phyloP scores from a whole-genome alignment of 2,113 vertebrate genomes.

The Barnardius zonarius region DNA sequence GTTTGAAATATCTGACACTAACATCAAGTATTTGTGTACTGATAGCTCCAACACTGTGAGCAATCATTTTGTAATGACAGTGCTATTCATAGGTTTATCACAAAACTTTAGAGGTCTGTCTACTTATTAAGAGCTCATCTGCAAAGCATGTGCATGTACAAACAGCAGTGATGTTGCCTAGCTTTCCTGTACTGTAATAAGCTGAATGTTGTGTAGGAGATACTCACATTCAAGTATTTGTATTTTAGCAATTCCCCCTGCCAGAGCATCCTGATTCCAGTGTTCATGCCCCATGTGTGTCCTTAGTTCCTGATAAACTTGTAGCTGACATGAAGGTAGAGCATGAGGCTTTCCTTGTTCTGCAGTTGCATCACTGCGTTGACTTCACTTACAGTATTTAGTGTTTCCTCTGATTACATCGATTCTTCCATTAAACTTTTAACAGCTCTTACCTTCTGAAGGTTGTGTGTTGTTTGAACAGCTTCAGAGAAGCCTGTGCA shows the following conservation, averaged over 20 bases:
- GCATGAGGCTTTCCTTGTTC: not conserved
- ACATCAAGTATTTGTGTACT: not conserved
- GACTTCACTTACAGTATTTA: not conserved
- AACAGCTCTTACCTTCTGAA: not conserved
- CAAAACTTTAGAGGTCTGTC: not conserved
- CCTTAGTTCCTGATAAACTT: not conserved
- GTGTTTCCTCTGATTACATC: not conserved
- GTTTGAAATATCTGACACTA: not conserved
- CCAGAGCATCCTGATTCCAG: not conserved
- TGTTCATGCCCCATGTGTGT: not conserved
- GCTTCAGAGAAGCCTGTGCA: not conserved
- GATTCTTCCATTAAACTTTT: constrained; percentile 9
- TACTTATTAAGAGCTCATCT: not conserved
- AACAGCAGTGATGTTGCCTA: not conserved
- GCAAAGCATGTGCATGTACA: not conserved
- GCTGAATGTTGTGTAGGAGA: not conserved
- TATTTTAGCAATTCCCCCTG: not conserved
- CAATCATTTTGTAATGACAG: not conserved
- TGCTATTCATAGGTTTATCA: not conserved
- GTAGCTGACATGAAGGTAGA: not conserved
- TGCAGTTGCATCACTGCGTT: not conserved
- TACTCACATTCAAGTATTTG: not conserved
- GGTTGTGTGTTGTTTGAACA: not conserved
- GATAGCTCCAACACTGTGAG: not conserved
- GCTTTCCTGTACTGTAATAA: not conserved